Percentiles rank a stretch among this genome's conserved stretches.
Conservation (phyloP, 2,113 vertebrate species). For the Lampris incognitus region DNA sequence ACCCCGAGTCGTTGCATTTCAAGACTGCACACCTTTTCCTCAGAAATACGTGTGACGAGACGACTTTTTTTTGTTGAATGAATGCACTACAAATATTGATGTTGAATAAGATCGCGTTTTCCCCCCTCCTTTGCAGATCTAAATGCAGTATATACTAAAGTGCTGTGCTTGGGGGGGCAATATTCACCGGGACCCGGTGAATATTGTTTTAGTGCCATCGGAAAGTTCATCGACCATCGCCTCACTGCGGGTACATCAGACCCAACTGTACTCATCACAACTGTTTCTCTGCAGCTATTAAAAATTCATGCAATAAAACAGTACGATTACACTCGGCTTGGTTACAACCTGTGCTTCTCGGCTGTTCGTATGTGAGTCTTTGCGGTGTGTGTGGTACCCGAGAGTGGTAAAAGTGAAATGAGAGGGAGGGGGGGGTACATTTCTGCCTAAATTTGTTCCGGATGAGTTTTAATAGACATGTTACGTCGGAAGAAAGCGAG, state of each 20-base stretch:
- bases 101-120: background rate
- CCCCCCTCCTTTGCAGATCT: slow-evolving; percentile 1
- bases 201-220: slow-evolving; percentile 62
- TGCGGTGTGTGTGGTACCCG: background rate
- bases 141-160: slow-evolving; percentile 65
- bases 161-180: slow-evolving; percentile 40
- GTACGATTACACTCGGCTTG: slow-evolving; percentile 60
- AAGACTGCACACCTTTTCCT: background rate
- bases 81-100: slow-evolving; percentile 9
- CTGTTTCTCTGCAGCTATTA: slow-evolving; percentile 74
- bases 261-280: slow-evolving; percentile 67
- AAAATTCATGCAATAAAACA: slow-evolving; percentile 84
- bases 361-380: background rate
- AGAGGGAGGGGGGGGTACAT: no score
- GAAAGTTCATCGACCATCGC: slow-evolving; percentile 61
- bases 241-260: slow-evolving; percentile 55
- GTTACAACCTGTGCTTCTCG: background rate
- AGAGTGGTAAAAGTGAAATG: no score
- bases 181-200: slow-evolving; percentile 22
- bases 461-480: no score
- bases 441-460: no score
- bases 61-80: slow-evolving; percentile 46
- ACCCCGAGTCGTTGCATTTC: slow-evolving; percentile 3
- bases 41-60: slow-evolving; percentile 12
- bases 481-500: no score